Evolutionary conservation across 2,113 vertebrate genomes (phyloP).

Genomic region (Misgurnus mizolepis): DNA sequence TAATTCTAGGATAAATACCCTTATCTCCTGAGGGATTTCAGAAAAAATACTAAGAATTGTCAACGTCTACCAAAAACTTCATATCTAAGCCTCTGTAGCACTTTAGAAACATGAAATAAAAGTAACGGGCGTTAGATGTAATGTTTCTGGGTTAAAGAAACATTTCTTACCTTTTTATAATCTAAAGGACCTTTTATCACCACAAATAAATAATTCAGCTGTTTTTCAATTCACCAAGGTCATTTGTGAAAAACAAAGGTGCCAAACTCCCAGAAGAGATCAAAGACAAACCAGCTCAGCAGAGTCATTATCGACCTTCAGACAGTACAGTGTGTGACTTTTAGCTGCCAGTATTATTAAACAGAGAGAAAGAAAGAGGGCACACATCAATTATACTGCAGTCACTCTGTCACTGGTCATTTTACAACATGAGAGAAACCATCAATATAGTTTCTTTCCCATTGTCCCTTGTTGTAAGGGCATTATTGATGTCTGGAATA

Average conservation of each 20-base stretch:
- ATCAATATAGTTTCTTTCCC: slow-evolving; percentile 15
- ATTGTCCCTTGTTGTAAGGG: not conserved
- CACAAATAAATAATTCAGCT: not conserved
- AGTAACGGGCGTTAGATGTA: too few species aligned
- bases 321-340: slow-evolving; percentile 30
- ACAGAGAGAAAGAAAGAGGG: not conserved
- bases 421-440: slow-evolving; percentile 9
- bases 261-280: slow-evolving; percentile 12
- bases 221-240: slow-evolving; percentile 41
- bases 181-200: not conserved
- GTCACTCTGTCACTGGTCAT: not conserved
- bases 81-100: too few species aligned
- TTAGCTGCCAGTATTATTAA: slow-evolving; percentile 7
- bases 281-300: slow-evolving; percentile 6
- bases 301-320: slow-evolving; percentile 36
- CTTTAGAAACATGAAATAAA: too few species aligned
- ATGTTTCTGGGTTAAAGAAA: too few species aligned
- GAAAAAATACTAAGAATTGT: too few species aligned
- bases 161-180: too few species aligned
- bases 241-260: slow-evolving; percentile 36
- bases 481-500: slow-evolving; percentile 14
- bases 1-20: too few species aligned
- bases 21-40: too few species aligned
- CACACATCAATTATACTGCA: slow-evolving; percentile 34
- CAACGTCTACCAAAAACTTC: too few species aligned